phyloP scores from a whole-genome alignment of 2,113 vertebrate genomes.

The Bambusicola thoracicus region DNA sequence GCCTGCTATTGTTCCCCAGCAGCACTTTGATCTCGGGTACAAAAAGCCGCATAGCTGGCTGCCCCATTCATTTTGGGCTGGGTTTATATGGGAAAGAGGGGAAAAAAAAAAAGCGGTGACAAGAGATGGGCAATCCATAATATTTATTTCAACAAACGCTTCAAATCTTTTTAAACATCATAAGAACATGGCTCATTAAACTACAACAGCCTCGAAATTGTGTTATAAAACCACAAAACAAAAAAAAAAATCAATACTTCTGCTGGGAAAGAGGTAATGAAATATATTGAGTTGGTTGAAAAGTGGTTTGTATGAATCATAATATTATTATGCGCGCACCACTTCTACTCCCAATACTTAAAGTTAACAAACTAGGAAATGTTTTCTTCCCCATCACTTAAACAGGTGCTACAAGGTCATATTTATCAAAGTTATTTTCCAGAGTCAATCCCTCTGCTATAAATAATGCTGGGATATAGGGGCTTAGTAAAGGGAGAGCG shows the following conservation, averaged over 20 bases:
- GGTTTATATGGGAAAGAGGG: not conserved
- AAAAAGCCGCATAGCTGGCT: constrained; percentile 83
- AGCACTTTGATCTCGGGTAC: constrained; percentile 88
- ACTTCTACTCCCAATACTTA: constrained; percentile 77
- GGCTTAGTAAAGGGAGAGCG: constrained; percentile 81
- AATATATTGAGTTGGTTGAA: constrained; percentile 74
- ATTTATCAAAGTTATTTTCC: constrained; percentile 59
- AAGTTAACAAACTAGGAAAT: constrained; percentile 77
- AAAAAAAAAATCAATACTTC: constrained; percentile 87
- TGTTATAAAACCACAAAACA: constrained; percentile 85
- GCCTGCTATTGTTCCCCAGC: constrained; percentile 85
- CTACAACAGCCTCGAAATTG: constrained; percentile 84
- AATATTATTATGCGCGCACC: constrained; percentile 75
- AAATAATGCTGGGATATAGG: constrained; percentile 74
- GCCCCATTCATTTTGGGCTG: constrained; percentile 69
- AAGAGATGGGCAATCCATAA: constrained; percentile 77
- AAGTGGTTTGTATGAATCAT: constrained; percentile 81
- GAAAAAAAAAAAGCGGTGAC: constrained; percentile 39
- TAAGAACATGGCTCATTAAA: constrained; percentile 86
- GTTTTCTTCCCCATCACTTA: constrained; percentile 67
- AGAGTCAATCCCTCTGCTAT: constrained; percentile 55
- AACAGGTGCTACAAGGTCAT: constrained; percentile 58
- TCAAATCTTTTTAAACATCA: constrained; percentile 85
- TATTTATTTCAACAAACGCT: constrained; percentile 81
- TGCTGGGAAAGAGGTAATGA: constrained; percentile 79